Base-by-base conservation (phyloP, 2,113 vertebrate species). In the Dasyornis broadbenti region DNA sequence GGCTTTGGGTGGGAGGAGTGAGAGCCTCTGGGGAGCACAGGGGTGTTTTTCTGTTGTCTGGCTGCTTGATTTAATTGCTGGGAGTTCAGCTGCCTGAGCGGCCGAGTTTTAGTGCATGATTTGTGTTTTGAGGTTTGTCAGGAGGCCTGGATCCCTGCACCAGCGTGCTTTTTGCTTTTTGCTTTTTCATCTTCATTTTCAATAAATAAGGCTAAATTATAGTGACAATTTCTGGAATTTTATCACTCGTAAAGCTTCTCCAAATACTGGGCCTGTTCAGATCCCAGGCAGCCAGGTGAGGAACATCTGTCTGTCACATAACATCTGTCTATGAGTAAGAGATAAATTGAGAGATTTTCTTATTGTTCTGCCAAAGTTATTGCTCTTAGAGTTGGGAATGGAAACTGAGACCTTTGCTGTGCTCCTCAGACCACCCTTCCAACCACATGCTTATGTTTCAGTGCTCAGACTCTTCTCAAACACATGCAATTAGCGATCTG, bases 31-130 rank as follows among this genome's bases (percentile, higher is more conserved):
- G 61, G 70, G 76, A 89, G 53, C n/a, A 21, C 31, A 37, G 40
- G 84, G 49, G 40, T 83, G 79, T 66, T 91, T 92, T 93, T 86
- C 66, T 90, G 33, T 90, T 97, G 84, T 94, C 85, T 95, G 82
- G 30, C 47, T 82, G 23, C 45, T 88, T 78, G 85, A 91, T 92
- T 87, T 69, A 95, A 88, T 95, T 77, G 66, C 82, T n/a, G 33
- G 59, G 63, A 88, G 84, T 82, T 95, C 90, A 82, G 78, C 87
- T 83, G 93, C 53, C 35, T 61, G 59, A 90, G 68, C 0, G 9
- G 75, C 79, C 1, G 37, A 59, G 27, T 86, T 95, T 96, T 80
- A 73, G 64, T 66, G 63, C 76, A 35, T 81, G 79, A 90, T 90
- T 93, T 95, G 90, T 95, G 78, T 77, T 60, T 47, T 47, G 47